Evolutionary conservation across 2,797 vertebrate species (phyloP), one percentile per base, ranked within the genome.

Genomic region (Taeniopygia guttata): DNA sequence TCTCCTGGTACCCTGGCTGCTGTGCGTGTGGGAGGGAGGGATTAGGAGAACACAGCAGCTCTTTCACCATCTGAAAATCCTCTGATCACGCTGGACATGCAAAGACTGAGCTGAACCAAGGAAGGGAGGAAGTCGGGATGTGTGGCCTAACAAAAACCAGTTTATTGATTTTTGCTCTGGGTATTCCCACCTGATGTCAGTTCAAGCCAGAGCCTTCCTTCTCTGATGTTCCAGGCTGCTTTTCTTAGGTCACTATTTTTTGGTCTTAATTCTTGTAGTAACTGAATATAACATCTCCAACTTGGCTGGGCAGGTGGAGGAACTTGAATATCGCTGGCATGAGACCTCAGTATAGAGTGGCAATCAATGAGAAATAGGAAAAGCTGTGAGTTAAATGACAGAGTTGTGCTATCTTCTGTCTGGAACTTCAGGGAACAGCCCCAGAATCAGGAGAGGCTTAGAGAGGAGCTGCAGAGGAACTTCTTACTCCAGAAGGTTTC

Each of bases 51-150:
- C 90, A 96, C 89, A 95, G 74, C 63, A 85, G 69, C 66, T 89
- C 81, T 96, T 96, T 96, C 72, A 91, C 86, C 84, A 36, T 54
- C 40, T 32, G 85, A 89, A 96, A 96, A 96, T 90, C 92, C 87
- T 78, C 40, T 84, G 94, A 90, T 72, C 29, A 4, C 0, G 3
- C 1, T 14, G 80, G 59, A 40, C 52, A 40, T 77, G 42, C 73
- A 78, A 42, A 87, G 83, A 11, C 40, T 56, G 89, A 91, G 81
- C 64, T 74, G 82, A 90, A 84, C 70, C 51, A 62, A 59, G 70
- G 75, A 36, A 49, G 27, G 64, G 64, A 93, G 55, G 63, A 78
- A 89, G 49, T 26, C 7, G 27, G 84, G 80, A 87, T 8, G 4
- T 58, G 55, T 49, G 70, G 40, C 70, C 76, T 76, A 89, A 68